phyloP scores from a whole-genome alignment of 1,140 invertebrate genomes.

The Megalonaias nervosa region DNA sequence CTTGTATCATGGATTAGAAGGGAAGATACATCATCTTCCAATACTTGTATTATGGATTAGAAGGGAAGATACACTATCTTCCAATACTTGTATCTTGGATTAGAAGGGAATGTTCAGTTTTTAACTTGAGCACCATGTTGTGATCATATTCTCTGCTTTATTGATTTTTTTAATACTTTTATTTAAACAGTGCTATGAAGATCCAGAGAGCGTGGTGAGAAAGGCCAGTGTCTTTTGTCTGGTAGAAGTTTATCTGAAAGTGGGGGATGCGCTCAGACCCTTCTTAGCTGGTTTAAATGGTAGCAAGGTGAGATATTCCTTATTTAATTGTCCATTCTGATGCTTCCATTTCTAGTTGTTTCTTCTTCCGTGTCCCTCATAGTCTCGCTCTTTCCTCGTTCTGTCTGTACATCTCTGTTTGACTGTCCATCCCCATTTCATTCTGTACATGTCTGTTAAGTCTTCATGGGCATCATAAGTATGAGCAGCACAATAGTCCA shows the following conservation, averaged over 20 bases:
- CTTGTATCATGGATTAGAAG: neutral
- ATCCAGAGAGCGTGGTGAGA: slow-evolving; percentile 88
- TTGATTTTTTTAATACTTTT: neutral
- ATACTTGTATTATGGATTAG: neutral
- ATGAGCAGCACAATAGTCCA: no score
- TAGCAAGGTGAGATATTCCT: slow-evolving; percentile 78
- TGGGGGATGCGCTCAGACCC: slow-evolving; percentile 88
- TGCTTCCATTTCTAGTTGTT: no score
- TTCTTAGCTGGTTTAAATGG: slow-evolving; percentile 84
- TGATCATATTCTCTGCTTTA: slow-evolving; percentile 13
- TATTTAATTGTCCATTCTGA: neutral
- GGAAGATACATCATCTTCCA: neutral
- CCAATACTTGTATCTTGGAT: no score
- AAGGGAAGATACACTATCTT: no score
- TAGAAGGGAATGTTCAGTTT: no score
- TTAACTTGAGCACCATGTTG: no score
- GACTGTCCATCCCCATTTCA: no score
- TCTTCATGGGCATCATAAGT: no score
- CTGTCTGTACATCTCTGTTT: no score
- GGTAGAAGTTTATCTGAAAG: slow-evolving; percentile 89
- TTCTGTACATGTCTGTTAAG: no score
- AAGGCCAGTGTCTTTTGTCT: slow-evolving; percentile 97
- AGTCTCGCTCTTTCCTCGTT: no score
- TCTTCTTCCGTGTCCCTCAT: no score
- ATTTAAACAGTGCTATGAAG: slow-evolving; percentile 83